Evolutionary conservation across 2,113 vertebrate species (phyloP).

Genomic region (Oryzias curvinotus): DNA sequence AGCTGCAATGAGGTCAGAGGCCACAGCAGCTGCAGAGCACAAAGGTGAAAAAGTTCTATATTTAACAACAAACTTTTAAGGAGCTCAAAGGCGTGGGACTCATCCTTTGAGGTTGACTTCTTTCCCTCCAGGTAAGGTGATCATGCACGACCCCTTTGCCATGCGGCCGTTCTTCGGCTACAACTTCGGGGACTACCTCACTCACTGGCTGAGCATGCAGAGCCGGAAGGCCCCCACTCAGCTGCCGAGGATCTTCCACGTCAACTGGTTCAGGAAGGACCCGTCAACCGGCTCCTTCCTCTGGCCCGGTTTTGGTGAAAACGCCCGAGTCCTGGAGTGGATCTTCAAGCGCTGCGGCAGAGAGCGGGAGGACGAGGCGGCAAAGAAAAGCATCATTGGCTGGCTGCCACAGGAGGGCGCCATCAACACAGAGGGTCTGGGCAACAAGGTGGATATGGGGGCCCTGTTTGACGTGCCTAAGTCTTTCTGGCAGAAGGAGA

Average conservation of each 20-base stretch:
- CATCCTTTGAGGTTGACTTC: no score
- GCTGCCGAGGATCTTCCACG: constrained; percentile 95
- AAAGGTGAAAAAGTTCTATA: constrained; percentile 78
- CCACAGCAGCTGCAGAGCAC: constrained; percentile 95
- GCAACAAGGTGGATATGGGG: constrained; percentile 60
- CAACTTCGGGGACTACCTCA: constrained; percentile 95
- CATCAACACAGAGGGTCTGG: constrained; percentile 84
- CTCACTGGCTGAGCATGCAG: constrained; percentile 96
- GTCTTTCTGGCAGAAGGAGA: constrained; percentile 92
- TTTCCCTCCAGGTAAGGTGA: constrained; percentile 82
- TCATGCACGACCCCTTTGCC: constrained; percentile 98
- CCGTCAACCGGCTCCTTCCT: constrained; percentile 83
- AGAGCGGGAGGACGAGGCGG: constrained; percentile 80
- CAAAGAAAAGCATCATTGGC: constrained; percentile 82
- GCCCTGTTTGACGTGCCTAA: constrained; percentile 85
- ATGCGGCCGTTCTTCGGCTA: constrained; percentile 99
- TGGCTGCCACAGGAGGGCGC: constrained; percentile 80
- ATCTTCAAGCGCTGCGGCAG: constrained; percentile 88
- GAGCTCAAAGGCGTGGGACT: no score
- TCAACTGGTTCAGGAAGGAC: constrained; percentile 98
- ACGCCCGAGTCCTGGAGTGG: constrained; percentile 93
- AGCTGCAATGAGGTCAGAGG: constrained; percentile 95
- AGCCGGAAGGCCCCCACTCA: constrained; percentile 79
- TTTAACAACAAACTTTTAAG: no score
- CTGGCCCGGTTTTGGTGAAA: constrained; percentile 96